These are phyloP conservation scores for Drosophila planitibia DNA, from an alignment of 2,888 invertebrate genomes.

Conservation along the genomic window DNA sequence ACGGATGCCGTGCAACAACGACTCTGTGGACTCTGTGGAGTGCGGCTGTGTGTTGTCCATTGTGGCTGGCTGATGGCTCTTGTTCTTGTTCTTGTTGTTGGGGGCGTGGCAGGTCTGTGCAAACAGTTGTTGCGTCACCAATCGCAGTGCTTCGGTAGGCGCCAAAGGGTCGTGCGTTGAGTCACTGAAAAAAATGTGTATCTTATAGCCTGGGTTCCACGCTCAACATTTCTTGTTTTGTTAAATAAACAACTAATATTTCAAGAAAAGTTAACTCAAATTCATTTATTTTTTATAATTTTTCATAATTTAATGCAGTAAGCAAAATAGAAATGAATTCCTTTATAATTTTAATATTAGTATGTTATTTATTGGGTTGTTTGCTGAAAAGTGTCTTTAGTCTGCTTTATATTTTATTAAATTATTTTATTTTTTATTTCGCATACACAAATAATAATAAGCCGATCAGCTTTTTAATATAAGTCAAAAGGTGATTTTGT, in stretches of 20 bases:
- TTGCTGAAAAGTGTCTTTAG: neutral
- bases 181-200: neutral
- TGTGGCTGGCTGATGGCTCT: neutral
- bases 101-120: slow-evolving; percentile 8
- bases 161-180: slow-evolving; percentile 10
- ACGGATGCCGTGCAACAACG: slow-evolving; percentile 37
- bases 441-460: neutral
- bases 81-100: neutral
- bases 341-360: neutral
- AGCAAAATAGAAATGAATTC: neutral
- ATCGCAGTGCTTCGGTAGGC: slow-evolving; percentile 24
- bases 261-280: neutral
- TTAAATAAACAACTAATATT: neutral
- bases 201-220: neutral
- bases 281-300: neutral
- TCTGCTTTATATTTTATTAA: neutral
- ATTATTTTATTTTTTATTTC: neutral
- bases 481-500: neutral
- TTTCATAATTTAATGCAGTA: neutral
- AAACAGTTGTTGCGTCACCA: slow-evolving; percentile 69
- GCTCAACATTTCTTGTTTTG: neutral
- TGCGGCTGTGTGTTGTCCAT: neutral
- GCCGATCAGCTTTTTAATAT: neutral
- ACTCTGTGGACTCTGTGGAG: neutral
- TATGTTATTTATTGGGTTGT: too few species aligned